Conservation (phyloP, 2,888 invertebrate species). For the Drosophila cognata region DNA sequence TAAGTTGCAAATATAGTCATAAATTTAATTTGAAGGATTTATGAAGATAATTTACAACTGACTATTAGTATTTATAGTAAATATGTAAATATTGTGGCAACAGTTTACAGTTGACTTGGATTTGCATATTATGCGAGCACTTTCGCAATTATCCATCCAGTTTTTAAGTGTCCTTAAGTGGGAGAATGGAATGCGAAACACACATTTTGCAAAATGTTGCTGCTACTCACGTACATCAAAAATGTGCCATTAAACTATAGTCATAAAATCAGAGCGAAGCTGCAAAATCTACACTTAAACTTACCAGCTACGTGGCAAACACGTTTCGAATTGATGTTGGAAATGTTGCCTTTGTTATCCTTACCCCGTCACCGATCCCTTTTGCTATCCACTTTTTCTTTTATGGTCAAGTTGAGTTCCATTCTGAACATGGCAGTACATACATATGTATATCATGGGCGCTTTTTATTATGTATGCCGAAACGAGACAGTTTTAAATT, state of each 20-base stretch:
- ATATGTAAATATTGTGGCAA: background rate
- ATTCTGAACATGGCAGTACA: background rate
- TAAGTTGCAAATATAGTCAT: background rate
- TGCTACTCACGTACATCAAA: slow-evolving; percentile 55
- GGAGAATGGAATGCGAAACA: slow-evolving; percentile 7
- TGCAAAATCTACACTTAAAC: slow-evolving; percentile 26
- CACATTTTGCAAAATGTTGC: slow-evolving; percentile 22
- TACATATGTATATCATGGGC: slow-evolving; percentile 55
- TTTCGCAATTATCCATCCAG: slow-evolving; percentile 4
- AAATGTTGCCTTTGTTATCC: slow-evolving; percentile 37
- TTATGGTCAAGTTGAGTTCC: slow-evolving; percentile 56
- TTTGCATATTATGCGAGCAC: slow-evolving; percentile 5
- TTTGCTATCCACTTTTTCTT: slow-evolving; percentile 41
- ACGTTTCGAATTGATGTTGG: slow-evolving; percentile 64
- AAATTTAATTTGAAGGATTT: background rate
- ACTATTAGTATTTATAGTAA: background rate
- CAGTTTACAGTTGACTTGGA: background rate
- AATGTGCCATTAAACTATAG: slow-evolving; percentile 52
- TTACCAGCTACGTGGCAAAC: slow-evolving; percentile 52
- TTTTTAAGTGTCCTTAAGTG: slow-evolving; percentile 20
- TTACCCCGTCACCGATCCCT: slow-evolving; percentile 5
- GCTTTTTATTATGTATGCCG: slow-evolving; percentile 22
- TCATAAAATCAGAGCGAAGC: slow-evolving; percentile 63
- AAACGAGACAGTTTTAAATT: slow-evolving; percentile 45
- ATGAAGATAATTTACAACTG: background rate